phyloP scores from a whole-genome alignment of 2,888 invertebrate species.

The Machimus rusticus region DNA sequence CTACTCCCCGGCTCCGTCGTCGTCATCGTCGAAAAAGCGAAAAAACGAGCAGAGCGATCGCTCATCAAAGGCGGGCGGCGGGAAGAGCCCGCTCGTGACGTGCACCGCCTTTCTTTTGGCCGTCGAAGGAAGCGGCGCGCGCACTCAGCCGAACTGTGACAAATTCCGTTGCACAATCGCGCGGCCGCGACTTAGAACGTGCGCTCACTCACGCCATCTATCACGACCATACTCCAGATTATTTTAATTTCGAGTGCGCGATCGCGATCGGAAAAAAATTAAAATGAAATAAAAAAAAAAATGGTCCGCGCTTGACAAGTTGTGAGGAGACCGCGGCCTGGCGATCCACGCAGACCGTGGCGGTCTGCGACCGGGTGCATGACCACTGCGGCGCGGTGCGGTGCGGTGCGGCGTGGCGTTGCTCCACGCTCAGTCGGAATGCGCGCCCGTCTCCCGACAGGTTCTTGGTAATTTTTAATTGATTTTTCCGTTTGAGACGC shows the following conservation, averaged over 20 bases:
- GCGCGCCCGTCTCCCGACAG: not conserved
- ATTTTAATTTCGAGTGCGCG: not conserved
- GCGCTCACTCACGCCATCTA: conserved; percentile 19
- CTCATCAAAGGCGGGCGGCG: not conserved
- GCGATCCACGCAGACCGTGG: not conserved
- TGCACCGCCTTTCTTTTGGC: not conserved
- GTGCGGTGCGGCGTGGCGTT: not conserved
- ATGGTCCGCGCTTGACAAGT: not conserved
- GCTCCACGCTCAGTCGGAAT: not conserved
- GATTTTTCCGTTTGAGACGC: not conserved
- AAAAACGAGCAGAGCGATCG: not conserved
- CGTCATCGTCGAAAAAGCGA: not conserved
- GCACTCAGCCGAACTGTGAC: conserved; percentile 42
- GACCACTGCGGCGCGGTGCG: not conserved
- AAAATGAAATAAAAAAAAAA: not conserved
- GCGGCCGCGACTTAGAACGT: conserved; percentile 11
- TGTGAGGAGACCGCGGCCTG: not conserved
- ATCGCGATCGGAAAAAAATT: not conserved
- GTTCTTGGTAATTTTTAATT: not conserved
- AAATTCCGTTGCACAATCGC: conserved; percentile 42
- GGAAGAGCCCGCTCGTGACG: not conserved
- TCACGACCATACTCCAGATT: not conserved
- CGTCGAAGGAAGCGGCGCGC: not conserved
- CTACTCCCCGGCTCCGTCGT: not conserved
- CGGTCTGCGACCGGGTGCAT: not conserved